Conservation (phyloP, 2,797 vertebrate species). For the Myotis planiceps region DNA sequence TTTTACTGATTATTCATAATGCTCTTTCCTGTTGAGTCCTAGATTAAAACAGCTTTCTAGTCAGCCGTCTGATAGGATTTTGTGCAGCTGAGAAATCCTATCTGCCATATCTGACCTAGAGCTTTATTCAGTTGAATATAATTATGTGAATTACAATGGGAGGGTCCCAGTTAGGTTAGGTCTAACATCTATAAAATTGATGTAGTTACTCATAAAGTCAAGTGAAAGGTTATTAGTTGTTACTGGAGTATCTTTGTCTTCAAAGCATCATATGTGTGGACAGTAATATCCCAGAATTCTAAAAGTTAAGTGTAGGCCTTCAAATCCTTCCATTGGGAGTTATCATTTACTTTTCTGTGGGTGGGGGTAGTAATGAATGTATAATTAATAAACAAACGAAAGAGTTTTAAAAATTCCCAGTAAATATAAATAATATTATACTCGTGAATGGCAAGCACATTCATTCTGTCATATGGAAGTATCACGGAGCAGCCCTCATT, state of each 20-base stretch:
- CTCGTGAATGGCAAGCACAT: neutral
- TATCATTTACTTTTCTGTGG: neutral
- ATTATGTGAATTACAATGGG: neutral
- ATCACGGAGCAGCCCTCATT: neutral
- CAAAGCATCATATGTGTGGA: neutral
- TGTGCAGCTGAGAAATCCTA: neutral
- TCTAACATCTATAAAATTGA: neutral
- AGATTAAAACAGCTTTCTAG: conserved; percentile 20
- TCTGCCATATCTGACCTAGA: neutral
- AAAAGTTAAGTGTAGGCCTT: neutral
- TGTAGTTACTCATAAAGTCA: neutral
- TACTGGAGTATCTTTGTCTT: conserved; percentile 1
- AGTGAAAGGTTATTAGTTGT: conserved; percentile 41
- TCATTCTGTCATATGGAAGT: neutral
- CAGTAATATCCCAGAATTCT: neutral
- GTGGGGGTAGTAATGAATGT: neutral
- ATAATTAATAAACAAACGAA: neutral
- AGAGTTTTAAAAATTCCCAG: neutral
- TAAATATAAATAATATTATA: neutral
- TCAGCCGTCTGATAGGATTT: neutral
- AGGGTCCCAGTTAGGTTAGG: neutral
- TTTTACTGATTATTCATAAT: neutral
- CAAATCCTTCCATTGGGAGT: neutral
- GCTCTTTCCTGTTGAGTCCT: neutral
- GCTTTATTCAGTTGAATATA: neutral